Percentiles rank a stretch among this genome's conserved stretches.
These are phyloP conservation scores for Lycaon pictus DNA, from an alignment of 2,113 vertebrate genomes.

Conservation along the genomic window DNA sequence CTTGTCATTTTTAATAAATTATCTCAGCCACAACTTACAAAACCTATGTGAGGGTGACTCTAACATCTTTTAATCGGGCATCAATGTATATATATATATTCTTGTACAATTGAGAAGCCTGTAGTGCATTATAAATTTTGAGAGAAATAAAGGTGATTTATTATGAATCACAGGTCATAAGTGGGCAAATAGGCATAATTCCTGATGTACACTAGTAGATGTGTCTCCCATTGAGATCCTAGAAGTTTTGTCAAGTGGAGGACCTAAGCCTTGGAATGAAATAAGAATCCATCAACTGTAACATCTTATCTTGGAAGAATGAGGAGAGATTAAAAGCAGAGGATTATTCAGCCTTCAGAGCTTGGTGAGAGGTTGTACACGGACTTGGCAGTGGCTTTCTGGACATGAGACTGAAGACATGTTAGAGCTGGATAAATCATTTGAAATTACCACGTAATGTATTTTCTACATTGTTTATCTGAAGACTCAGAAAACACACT, in stretches of 20 bases:
- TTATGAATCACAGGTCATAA: neutral
- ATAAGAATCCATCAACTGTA: neutral
- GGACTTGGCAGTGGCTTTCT: slow-evolving; percentile 28
- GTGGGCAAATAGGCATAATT: neutral
- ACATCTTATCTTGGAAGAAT: neutral
- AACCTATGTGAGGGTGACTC: neutral
- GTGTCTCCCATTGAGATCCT: neutral
- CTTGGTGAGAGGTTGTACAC: slow-evolving; percentile 11
- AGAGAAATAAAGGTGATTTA: neutral
- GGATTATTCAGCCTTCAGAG: neutral
- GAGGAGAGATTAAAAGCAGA: slow-evolving; percentile 57
- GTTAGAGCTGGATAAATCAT: slow-evolving; percentile 59
- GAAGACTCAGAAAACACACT: slow-evolving; percentile 53
- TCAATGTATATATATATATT: neutral
- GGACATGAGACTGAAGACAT: slow-evolving; percentile 71
- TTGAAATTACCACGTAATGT: slow-evolving; percentile 59
- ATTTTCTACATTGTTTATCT: slow-evolving; percentile 36
- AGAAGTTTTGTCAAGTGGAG: neutral
- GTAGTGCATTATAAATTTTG: neutral
- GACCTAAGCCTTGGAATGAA: neutral
- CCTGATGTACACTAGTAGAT: neutral
- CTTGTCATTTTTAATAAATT: neutral
- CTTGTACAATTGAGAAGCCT: neutral
- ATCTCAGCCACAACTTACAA: neutral
- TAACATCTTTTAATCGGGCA: neutral